These are phyloP conservation scores for Datnioides undecimradiatus DNA, from an alignment of 2,113 vertebrate species.

Conservation along the genomic window DNA sequence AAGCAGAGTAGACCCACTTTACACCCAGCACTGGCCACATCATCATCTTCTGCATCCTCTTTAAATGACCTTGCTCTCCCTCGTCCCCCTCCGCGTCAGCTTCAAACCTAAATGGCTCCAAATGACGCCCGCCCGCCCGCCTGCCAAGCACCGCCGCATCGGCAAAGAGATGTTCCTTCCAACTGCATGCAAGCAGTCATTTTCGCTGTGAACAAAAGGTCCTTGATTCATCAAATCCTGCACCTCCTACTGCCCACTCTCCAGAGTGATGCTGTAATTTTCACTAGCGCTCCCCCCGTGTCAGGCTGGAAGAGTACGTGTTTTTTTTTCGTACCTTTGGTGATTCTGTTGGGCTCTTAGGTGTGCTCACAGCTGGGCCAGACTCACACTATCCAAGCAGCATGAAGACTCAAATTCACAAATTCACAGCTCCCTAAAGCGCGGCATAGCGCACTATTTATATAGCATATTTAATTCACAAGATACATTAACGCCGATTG, in stretches of 20 bases:
- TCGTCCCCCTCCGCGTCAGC: slow-evolving; percentile 53
- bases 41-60: slow-evolving; percentile 71
- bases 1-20: slow-evolving; percentile 64
- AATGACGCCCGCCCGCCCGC: slow-evolving; percentile 57
- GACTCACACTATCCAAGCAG: background rate
- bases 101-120: slow-evolving; percentile 72
- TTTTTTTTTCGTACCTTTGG: slow-evolving; percentile 20
- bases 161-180: slow-evolving; percentile 52
- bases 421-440: background rate
- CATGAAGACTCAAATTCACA: slow-evolving; percentile 3
- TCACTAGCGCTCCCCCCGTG: slow-evolving; percentile 61
- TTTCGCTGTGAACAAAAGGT: slow-evolving; percentile 77
- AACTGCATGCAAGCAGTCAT: slow-evolving; percentile 58
- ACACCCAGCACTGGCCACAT: slow-evolving; percentile 50
- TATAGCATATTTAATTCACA: background rate
- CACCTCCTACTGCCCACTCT: slow-evolving; percentile 74
- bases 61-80: slow-evolving; percentile 69
- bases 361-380: slow-evolving; percentile 55
- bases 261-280: slow-evolving; percentile 75
- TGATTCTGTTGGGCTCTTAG: slow-evolving; percentile 40
- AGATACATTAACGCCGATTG: background rate
- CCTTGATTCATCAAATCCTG: slow-evolving; percentile 77
- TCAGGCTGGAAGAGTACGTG: slow-evolving; percentile 18
- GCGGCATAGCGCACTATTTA: slow-evolving; percentile 1
- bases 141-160: slow-evolving; percentile 45